Base-by-base conservation (phyloP, 1,140 invertebrate genomes). In the Diploscapter pachys region DNA sequence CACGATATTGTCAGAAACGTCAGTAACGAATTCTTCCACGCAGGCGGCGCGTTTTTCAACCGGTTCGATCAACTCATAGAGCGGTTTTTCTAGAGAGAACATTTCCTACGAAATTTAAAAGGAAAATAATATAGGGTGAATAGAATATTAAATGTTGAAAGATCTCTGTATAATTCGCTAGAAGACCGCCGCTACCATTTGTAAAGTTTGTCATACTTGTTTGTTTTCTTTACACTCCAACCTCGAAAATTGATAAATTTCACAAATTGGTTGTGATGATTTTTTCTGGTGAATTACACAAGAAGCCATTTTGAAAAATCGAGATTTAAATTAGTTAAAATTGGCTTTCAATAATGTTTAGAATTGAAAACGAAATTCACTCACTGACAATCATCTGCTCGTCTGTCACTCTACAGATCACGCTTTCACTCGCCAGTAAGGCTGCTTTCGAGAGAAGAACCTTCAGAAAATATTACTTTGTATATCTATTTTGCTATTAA, bases 331-430 rank as follows among this genome's bases (percentile, higher is more conserved):
- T 31, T 31, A 31, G 31, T 31, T 31, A 31, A 31, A 31, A 31
- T 31, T 31, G 31, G 31, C 31, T 31, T 31, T 31, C 31, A 31
- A 31, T 31, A 31, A 31, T 31, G 31, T 31, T 31, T 31, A 31
- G 31, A 31, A 31, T 31, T 31, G 31, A 31, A 31, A 31, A 31
- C 31, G 31, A 31, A 31, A 31, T 31, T 31, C 31, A 72, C 89
- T 90, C 91, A 94, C 92, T 89, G 87, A 91, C 89, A 78, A 94
- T 90, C 93, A 97, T 95, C 75, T 91, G 89, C 61, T 90, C 89
- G 86, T 94, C 92, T 9, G 95, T 96, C 5, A 99, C 91, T 31
- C 96, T 96, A 69, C 98, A 91, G 63, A 92, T 93, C 2, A 99
- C 86, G 79, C 90, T 90, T 77, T 91, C 90, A 8, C 88, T 89